Evolutionary conservation across 2,113 vertebrate genomes (phyloP), one percentile per base, ranked within the genome.

Genomic region (Odocoileus hemionus): DNA sequence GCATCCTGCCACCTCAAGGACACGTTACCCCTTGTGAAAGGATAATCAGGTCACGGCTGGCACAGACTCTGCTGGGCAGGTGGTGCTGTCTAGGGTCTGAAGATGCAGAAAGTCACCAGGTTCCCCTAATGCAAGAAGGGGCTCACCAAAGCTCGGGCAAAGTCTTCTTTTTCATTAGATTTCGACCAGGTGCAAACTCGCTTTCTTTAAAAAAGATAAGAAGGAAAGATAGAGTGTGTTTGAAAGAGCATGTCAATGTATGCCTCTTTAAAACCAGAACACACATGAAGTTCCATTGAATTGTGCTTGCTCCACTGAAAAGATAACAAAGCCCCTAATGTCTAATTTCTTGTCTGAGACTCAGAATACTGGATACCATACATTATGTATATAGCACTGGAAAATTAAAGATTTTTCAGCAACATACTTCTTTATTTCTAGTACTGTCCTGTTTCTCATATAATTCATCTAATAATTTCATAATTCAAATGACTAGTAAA

Each of bases 31-130:
- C 74, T 79, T 25, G 74, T 93, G 94, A 98, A 97, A 94, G 76
- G 28, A 90, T 83, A 97, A 96, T 94, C 98, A 87, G 97, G 97
- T 98, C 96, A 85, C 43, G 36, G 45, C 13, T 92, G 97, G 93
- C 67, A 91, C 87, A 58, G 91, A 76, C 95, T 96, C 13, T 39
- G 54, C 83, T 23, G 25, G 1, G 84, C 30, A 96, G 96, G 86
- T 82, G 94, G 12, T 43, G 1, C 8, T 82, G 23, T 43, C 26
- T 61, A 50, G 15, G 50, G 82, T 9, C 54, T 88, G 94, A 97
- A 91, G 94, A 94, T 78, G 12, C 16, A 79, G 61, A 96, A 86
- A 14, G n/a, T 57, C 89, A 84, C 79, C 2, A 11, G 8, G 11
- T 52, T 97, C 95, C 33, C 95, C 86, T 61, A 26, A 76, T 1